Evolutionary conservation across 2,888 invertebrate species (phyloP).

Genomic region (Lepeophtheirus nordmannii): DNA sequence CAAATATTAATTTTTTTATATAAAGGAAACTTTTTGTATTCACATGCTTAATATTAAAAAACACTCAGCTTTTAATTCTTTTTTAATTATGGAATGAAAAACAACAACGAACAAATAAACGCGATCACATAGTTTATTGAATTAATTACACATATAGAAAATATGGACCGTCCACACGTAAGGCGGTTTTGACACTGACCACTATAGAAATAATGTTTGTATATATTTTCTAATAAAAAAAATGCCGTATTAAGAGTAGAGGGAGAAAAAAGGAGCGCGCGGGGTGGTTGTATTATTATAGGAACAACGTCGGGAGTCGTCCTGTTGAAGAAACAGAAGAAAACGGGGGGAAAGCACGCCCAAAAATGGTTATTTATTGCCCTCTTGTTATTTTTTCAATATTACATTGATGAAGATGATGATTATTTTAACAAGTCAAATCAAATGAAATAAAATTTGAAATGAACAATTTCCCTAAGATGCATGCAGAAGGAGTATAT

Average conservation of each 20-base stretch:
- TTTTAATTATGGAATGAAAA: too few relatives aligned
- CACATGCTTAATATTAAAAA: too few relatives aligned
- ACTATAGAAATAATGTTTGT: neutral
- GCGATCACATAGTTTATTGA: neutral
- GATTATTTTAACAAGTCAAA: too few relatives aligned
- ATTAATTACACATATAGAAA: neutral
- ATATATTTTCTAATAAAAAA: conserved; percentile 7
- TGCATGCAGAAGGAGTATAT: too few relatives aligned
- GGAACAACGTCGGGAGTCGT: neutral
- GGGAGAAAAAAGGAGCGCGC: neutral
- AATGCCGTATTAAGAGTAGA: neutral
- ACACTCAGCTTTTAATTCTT: too few relatives aligned
- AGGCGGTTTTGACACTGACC: conserved; percentile 8
- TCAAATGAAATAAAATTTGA: too few relatives aligned
- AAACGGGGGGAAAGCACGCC: neutral
- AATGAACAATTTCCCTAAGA: too few relatives aligned
- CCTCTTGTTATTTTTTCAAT: too few relatives aligned
- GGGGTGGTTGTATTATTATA: neutral
- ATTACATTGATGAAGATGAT: too few relatives aligned
- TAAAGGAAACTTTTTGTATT: too few relatives aligned
- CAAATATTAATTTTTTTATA: too few relatives aligned
- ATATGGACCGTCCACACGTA: neutral
- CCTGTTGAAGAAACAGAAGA: neutral
- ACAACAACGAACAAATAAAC: neutral
- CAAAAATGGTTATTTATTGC: neutral